phyloP scores from a whole-genome alignment of 2,797 vertebrate species.

The Sternarchorhynchus goeldii region DNA sequence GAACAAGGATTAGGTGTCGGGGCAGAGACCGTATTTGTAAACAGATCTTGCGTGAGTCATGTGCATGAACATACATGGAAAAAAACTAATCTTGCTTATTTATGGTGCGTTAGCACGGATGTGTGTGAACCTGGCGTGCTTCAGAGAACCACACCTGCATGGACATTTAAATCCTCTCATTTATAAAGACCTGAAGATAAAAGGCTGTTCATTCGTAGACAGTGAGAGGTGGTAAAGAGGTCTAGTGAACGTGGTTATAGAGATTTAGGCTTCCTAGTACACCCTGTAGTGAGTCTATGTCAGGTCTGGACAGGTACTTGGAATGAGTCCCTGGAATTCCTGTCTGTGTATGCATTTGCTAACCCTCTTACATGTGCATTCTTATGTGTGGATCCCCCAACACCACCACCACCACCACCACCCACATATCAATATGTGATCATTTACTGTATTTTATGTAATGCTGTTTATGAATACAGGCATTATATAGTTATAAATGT shows the following conservation, averaged over 20 bases:
- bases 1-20: no score
- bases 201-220: background rate
- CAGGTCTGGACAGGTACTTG: constrained; percentile 11
- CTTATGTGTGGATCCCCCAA: background rate
- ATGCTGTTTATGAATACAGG: background rate
- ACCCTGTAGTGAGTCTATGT: background rate
- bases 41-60: no score
- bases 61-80: background rate
- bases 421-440: background rate
- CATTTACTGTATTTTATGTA: background rate
- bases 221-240: background rate
- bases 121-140: no score
- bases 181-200: no score
- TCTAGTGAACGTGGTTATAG: background rate
- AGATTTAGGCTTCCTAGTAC: background rate
- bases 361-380: constrained; percentile 11
- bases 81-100: no score
- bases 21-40: no score
- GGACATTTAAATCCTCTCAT: no score
- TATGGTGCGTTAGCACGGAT: no score
- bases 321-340: constrained; percentile 36
- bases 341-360: constrained; percentile 4
- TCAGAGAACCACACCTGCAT: no score
- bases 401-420: no score
- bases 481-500: background rate